Base-by-base conservation (phyloP, 2,113 vertebrate species). In the Myiozetetes cayanensis region DNA sequence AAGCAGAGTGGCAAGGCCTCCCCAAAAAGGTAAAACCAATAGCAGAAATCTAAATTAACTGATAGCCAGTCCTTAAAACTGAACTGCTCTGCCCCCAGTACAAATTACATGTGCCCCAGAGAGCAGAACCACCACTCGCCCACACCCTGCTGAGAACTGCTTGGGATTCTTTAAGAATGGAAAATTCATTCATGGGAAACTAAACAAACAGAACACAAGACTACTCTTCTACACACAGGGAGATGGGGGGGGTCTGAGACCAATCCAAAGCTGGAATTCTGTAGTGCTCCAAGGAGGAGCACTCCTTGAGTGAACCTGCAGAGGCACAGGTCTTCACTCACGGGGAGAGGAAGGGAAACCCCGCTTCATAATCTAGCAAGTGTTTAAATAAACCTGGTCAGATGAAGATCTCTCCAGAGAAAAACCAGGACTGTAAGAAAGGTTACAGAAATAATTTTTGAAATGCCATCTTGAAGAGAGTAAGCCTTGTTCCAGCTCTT, bases 1-100 rank as follows among this genome's bases (percentile, higher is more conserved):
- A 87, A 84, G 90, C 65, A 41, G 68, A 93, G 73, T 61, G 65
- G 65, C 90, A 92, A 89, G 56, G 44, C 91, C 94, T 92, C 80
- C 65, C 52, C 61, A 72, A 78, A 41, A 95, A 96, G 92, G 94
- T 96, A 96, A 96, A 86, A 87, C 52, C 72, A 88, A 74, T 90
- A 92, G 53, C 44, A 94, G 65, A 94, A 89, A 90, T 93, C 68
- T 80, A 65, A 95, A 93, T 88, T 43, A 84, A 71, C 85, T 72
- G 76, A 87, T 90, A 87, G 18, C 17, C 28, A 68, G 62, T 72
- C 65, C 72, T 81, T 90, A 90, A 77, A 82, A 92, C 78, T 70
- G 17, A 96, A 72, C 61, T 68, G 1, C 58, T 89, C 55, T 78
- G 79, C 70, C 85, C 43, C 31, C 52, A 75, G 28, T 72, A 68